These are phyloP conservation scores for Drosophila nr. medialis DNA, from an alignment of 2,888 invertebrate species.

Conservation along the genomic window DNA sequence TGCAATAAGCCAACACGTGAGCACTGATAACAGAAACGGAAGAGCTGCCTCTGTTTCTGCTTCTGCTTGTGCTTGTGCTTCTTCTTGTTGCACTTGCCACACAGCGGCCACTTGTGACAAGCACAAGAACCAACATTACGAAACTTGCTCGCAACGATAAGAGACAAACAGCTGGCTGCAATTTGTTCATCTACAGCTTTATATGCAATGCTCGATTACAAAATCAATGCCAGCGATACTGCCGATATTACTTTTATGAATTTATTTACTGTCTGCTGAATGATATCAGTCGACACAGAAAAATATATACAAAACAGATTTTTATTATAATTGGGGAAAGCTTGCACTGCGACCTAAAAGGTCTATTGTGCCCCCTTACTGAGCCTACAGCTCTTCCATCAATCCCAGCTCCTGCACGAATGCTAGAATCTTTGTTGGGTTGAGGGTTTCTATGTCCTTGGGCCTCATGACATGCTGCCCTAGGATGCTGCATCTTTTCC, in stretches of 20 bases:
- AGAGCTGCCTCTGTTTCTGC: conserved; percentile 31
- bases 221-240: conserved; percentile 54
- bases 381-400: too few relatives aligned
- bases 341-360: too few relatives aligned
- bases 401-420: too few relatives aligned
- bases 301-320: too few relatives aligned
- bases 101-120: conserved; percentile 47
- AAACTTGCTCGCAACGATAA: conserved; percentile 58
- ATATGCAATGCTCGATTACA: conserved; percentile 65
- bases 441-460: too few relatives aligned
- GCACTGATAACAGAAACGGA: conserved; percentile 62
- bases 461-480: too few relatives aligned
- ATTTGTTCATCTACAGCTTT: conserved; percentile 51
- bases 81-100: conserved; percentile 48
- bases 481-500: too few relatives aligned
- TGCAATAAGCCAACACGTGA: conserved; percentile 58
- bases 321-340: too few relatives aligned
- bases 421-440: too few relatives aligned
- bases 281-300: background rate
- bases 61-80: conserved; percentile 3
- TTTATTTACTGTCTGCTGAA: background rate
- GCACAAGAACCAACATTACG: conserved; percentile 52
- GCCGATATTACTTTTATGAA: background rate
- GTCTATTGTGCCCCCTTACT: too few relatives aligned
- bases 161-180: conserved; percentile 35